Evolutionary conservation across 2,888 invertebrate species (phyloP).

Genomic region (Cheiracanthium punctorium): DNA sequence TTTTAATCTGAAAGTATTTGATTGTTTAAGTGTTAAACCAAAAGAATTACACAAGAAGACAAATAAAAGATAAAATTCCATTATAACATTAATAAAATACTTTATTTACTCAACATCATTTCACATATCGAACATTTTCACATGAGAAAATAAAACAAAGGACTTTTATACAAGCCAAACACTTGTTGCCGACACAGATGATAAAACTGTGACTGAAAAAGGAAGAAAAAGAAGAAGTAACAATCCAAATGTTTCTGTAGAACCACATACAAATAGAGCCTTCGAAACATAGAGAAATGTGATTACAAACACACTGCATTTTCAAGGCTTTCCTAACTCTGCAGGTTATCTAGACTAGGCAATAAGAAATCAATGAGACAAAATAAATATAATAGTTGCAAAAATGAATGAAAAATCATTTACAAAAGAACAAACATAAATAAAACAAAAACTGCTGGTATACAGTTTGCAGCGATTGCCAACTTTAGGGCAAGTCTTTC

Average conservation of each 20-base stretch:
- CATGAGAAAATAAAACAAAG: not conserved
- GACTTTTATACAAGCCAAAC: not conserved
- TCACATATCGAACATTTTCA: not conserved
- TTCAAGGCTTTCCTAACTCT: not conserved
- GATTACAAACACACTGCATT: not conserved
- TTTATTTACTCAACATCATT: conserved; percentile 66
- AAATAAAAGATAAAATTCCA: too few species aligned
- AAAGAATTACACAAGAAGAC: too few species aligned
- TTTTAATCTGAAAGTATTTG: too few species aligned
- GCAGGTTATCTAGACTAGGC: conserved; percentile 49
- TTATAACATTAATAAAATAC: conserved; percentile 67
- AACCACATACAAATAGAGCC: not conserved
- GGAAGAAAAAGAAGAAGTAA: not conserved
- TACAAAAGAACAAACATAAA: conserved; percentile 8
- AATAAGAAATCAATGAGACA: conserved; percentile 10
- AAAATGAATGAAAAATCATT: conserved; percentile 1
- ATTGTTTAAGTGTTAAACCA: too few species aligned
- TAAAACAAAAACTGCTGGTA: not conserved
- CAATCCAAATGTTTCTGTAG: not conserved
- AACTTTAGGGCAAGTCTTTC: not conserved
- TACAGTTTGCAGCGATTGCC: conserved; percentile 2
- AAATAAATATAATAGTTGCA: not conserved
- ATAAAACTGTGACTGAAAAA: not conserved
- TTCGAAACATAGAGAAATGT: not conserved
- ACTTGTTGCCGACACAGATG: not conserved